Base-by-base conservation (phyloP, 2,888 invertebrate species). In the Chaitophorus viminalis region DNA sequence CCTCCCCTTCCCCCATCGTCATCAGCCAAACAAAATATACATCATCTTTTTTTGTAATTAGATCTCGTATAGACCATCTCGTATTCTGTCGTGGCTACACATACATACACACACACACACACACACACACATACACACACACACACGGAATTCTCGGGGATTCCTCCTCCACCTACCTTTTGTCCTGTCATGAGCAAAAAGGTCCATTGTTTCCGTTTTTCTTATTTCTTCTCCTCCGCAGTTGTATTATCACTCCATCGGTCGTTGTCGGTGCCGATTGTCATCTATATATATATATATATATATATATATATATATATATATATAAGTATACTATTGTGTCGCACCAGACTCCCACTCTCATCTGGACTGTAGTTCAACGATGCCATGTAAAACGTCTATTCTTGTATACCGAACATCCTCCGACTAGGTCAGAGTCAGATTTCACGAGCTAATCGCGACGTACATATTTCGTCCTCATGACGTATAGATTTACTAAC, bases 181-280 rank as follows among this genome's bases (percentile, higher is more conserved):
- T 87, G 87, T 87, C 60, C 87, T 81, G 87, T 81, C 87, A 87
- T 31, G 17, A 46, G 87, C 79, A 87, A 83, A 86, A 85, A 72
- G 54, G 81, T 81, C 79, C 87, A 87, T 87, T 87, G 87, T 87
- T 81, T 87, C 81, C 86, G 74, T 87, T 79, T 87, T 87, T 87
- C 86, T 87, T 87, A 79, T 79, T 60, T 79, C 33, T 60, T 52
- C 33, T 77, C 46, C 33, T 68, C 46, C 46, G 31, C 60, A n/a
- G 31, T 33, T 68, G n/a, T 78, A 79, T 87, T 87, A 87, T 87
- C 87, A 87, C 87, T 81, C 74, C 87, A 87, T 87, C 87, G 87
- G 79, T 46, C 33, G 76, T 46, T 68, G 74, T 75, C 86, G 46
- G 39, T 74, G 60, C 74, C 87, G 87, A 87, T 87, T 87, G 87